phyloP scores from a whole-genome alignment of 2,797 vertebrate genomes.

The Apodemus agrarius region DNA sequence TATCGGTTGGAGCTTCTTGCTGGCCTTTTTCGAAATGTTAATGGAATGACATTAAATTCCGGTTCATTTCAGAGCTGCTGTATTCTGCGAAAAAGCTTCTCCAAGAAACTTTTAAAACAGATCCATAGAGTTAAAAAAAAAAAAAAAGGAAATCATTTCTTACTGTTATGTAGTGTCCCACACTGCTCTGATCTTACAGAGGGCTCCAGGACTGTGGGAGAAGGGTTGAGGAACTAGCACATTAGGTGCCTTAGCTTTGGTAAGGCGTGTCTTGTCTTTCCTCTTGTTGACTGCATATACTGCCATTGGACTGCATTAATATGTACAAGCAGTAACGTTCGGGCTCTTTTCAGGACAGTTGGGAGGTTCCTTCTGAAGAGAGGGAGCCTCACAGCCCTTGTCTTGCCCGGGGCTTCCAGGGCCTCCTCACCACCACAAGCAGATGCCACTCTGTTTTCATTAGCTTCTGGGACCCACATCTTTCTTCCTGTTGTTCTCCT shows the following conservation, averaged over 20 bases:
- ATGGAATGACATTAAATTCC: conserved; percentile 60
- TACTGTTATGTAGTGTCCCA: neutral
- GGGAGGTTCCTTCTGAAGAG: neutral
- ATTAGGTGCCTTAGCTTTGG: neutral
- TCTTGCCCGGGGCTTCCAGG: neutral
- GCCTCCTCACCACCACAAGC: accelerated
- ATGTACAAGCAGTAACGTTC: neutral
- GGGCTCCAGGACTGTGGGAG: neutral
- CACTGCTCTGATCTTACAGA: neutral
- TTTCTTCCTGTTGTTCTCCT: neutral
- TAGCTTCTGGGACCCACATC: neutral
- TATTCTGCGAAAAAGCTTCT: conserved; percentile 1
- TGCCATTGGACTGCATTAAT: neutral
- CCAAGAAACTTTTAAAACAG: neutral
- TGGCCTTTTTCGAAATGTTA: conserved; percentile 70
- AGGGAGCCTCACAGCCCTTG: accelerated
- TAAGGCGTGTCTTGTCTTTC: neutral
- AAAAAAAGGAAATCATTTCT: neutral
- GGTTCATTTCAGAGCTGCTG: conserved; percentile 17
- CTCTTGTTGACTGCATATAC: neutral
- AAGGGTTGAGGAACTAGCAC: neutral
- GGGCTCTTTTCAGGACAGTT: neutral
- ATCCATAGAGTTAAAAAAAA: neutral
- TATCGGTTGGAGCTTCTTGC: neutral
- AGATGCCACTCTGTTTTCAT: neutral